Evolutionary conservation across 2,797 vertebrate genomes (phyloP), one percentile per base, ranked within the genome.

Genomic region (Danio jaintianensis): DNA sequence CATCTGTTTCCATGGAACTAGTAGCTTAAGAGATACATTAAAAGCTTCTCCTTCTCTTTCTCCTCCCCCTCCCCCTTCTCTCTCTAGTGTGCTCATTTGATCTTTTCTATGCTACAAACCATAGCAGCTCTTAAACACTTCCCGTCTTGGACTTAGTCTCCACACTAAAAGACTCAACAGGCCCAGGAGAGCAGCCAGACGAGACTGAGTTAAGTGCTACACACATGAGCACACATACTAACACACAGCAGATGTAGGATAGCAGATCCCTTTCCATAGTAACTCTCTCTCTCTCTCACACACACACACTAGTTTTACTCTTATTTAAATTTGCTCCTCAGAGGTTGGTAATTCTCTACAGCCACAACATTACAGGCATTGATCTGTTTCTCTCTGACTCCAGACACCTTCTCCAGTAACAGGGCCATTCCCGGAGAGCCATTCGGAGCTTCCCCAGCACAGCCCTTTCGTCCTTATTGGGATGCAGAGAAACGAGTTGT

Each of bases 321-420:
- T 82, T 75, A 83, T 78, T 83, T 79, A 79, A 78, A 78, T 83
- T 52, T 61, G 50, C 55, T 66, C 53, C 81, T 79, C 58, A 45
- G 75, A 78, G 40, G 63, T 66, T 59, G 48, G 77, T 79, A 55
- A 63, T 63, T 82, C 45, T 77, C 53, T 75, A 73, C 43, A 18
- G 40, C 47, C 18, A 75, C 70, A 67, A 80, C 55, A 68, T 72
- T 78, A 73, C 68, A 77, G 67, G 43, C 63, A 79, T 79, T 79
- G 76, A 79, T 79, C 76, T 64, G 56, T 69, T 53, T 76, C 55
- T 72, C 20, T 72, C 76, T 56, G 59, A 55, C 70, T 75, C 63
- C 70, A 80, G 69, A 73, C 62, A 68, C 55, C 70, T 69, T 69
- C 66, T 79, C 36, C 66, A 62, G 66, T 69, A 78, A 68, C 59